Percentiles rank a stretch among this genome's conserved stretches.
Conservation (phyloP, 1,140 invertebrate genomes). For the Atta colombica region DNA sequence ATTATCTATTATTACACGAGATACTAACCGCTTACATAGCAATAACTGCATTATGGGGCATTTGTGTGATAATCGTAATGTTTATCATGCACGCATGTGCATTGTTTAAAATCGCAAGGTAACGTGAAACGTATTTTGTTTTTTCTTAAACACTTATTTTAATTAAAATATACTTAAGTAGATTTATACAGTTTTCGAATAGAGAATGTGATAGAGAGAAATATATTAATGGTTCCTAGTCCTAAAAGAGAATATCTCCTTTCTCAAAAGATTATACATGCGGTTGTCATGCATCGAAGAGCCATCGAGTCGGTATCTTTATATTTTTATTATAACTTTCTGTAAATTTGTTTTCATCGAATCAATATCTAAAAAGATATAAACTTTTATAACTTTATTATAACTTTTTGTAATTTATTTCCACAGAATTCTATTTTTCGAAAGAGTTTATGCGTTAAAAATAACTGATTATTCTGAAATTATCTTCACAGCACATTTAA, state of each 20-base stretch:
- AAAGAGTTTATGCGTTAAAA: no score
- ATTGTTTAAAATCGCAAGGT: conserved; percentile 38
- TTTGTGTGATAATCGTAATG: background rate
- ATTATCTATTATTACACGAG: conserved; percentile 18
- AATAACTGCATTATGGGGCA: background rate
- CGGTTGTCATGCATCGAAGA: conserved; percentile 21
- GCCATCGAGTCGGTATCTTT: background rate
- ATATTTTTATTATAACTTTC: no score
- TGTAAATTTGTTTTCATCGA: no score
- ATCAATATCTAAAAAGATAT: no score
- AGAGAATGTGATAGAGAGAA: background rate
- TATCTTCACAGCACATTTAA: no score
- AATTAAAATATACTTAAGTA: background rate
- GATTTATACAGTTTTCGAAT: conserved; percentile 31
- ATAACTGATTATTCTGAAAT: no score
- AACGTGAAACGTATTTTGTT: background rate
- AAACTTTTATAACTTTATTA: no score
- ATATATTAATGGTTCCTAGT: background rate
- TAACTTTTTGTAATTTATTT: no score
- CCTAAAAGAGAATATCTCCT: background rate
- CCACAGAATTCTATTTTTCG: no score
- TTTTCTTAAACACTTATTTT: background rate
- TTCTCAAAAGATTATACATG: background rate
- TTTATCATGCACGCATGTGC: background rate
- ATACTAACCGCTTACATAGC: background rate